These are phyloP conservation scores for Neogale vison DNA, from an alignment of 2,113 vertebrate species.

Conservation along the genomic window DNA sequence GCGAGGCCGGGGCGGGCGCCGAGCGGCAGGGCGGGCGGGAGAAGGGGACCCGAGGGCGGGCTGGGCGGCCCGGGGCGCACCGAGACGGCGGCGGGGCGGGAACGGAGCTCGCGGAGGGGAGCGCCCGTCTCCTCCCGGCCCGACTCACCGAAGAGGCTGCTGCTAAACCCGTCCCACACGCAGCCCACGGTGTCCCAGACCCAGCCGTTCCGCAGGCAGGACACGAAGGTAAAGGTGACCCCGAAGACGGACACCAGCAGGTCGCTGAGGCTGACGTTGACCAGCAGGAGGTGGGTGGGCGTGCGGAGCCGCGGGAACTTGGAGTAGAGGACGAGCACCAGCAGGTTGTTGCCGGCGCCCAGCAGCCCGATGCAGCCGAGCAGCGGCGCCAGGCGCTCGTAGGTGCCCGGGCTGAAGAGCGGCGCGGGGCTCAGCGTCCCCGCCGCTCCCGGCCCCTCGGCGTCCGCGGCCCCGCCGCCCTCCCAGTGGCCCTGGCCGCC, in stretches of 20 bases:
- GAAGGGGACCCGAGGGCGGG: not conserved
- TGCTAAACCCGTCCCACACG: conserved; percentile 94
- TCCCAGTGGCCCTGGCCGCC: not conserved
- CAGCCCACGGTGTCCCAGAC: conserved; percentile 90
- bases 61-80: not conserved
- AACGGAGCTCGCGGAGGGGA: not conserved
- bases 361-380: conserved; percentile 89
- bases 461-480: conserved; percentile 24
- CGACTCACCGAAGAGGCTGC: conserved; percentile 93
- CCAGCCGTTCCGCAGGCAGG: conserved; percentile 91
- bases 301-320: conserved; percentile 91
- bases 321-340: conserved; percentile 90
- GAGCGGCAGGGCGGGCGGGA: not conserved
- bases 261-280: conserved; percentile 92
- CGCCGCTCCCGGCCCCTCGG: not conserved
- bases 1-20: not conserved
- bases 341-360: conserved; percentile 91
- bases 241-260: conserved; percentile 90
- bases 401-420: conserved; percentile 88
- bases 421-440: conserved; percentile 70
- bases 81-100: not conserved
- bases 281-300: conserved; percentile 90
- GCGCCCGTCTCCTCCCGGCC: not conserved
- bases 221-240: conserved; percentile 90
- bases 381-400: conserved; percentile 90